phyloP scores from a whole-genome alignment of 2,797 vertebrate species.

The Crocidura indochinensis region DNA sequence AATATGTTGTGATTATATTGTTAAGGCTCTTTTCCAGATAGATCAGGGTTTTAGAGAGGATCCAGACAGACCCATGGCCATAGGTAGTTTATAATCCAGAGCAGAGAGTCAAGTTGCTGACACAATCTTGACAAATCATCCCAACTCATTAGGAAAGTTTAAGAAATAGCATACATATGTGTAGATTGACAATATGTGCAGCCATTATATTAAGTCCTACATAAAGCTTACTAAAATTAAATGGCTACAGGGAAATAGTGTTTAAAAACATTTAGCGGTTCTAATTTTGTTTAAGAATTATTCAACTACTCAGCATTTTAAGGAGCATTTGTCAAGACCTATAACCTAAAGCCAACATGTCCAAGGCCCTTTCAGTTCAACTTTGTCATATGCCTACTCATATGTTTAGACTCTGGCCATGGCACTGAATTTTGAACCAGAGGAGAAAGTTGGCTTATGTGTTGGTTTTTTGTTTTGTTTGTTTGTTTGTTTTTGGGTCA shows the following conservation, averaged over 20 bases:
- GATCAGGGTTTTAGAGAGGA: background rate
- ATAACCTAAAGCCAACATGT: background rate
- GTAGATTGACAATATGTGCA: background rate
- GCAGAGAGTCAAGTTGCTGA: too few relatives aligned
- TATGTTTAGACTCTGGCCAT: too few relatives aligned
- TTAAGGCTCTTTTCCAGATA: too few relatives aligned
- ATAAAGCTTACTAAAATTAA: background rate
- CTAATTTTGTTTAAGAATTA: background rate
- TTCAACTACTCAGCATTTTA: background rate
- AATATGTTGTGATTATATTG: background rate
- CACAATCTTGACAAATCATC: background rate
- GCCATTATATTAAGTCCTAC: background rate
- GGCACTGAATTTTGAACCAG: too few relatives aligned
- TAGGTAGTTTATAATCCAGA: background rate
- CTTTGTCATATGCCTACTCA: background rate
- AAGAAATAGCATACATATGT: background rate
- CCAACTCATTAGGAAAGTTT: background rate
- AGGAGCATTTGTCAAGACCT: too few relatives aligned
- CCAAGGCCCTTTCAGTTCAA: background rate
- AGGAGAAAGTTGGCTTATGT: too few relatives aligned
- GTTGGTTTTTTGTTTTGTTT: too few relatives aligned
- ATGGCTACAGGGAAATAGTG: background rate
- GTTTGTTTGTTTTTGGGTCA: too few relatives aligned
- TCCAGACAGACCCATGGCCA: background rate
- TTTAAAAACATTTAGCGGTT: too few relatives aligned